Percentiles rank a stretch among this genome's conserved stretches.
These are phyloP conservation scores for Leguminivora glycinivorella DNA, from an alignment of 1,140 invertebrate species.

Conservation along the genomic window DNA sequence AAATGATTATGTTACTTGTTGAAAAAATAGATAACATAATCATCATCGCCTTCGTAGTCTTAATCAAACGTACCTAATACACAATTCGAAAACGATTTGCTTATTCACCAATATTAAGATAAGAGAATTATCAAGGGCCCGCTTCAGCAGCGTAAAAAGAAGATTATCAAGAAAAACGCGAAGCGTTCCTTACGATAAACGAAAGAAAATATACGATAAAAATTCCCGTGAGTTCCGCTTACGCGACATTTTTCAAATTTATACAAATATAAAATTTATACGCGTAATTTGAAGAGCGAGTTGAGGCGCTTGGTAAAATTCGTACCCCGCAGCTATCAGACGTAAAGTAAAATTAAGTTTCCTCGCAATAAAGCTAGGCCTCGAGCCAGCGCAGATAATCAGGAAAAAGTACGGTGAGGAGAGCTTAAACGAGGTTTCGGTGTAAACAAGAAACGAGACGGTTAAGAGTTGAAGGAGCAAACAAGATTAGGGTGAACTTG, in stretches of 20 bases:
- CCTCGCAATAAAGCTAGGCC: conserved; percentile 15
- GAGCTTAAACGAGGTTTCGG: conserved; percentile 19
- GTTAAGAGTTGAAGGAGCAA: conserved; percentile 16
- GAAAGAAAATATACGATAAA: not conserved
- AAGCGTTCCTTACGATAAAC: not conserved
- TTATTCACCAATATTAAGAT: too few species aligned
- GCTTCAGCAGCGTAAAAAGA: not conserved
- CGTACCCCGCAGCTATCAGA: conserved; percentile 10
- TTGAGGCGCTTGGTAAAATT: not conserved
- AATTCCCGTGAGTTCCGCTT: not conserved
- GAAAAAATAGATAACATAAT: too few species aligned
- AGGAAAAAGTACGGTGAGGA: conserved; percentile 27
- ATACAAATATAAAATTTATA: conserved; percentile 24
- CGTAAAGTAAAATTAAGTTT: conserved; percentile 22
- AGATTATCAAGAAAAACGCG: not conserved
- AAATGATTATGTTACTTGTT: too few species aligned
- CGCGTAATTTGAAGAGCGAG: not conserved
- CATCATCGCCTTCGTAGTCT: too few species aligned
- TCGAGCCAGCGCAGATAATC: conserved; percentile 18
- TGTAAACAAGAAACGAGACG: conserved; percentile 26
- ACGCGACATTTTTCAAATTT: conserved; percentile 15
- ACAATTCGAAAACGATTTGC: too few species aligned
- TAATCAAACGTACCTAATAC: too few species aligned
- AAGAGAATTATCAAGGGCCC: too few species aligned
- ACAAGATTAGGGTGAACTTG: conserved; percentile 18